Percentiles rank a stretch among this genome's conserved stretches.
Evolutionary conservation across 2,888 invertebrate genomes (phyloP).

Genomic region (Nemotelus nigrinus): DNA sequence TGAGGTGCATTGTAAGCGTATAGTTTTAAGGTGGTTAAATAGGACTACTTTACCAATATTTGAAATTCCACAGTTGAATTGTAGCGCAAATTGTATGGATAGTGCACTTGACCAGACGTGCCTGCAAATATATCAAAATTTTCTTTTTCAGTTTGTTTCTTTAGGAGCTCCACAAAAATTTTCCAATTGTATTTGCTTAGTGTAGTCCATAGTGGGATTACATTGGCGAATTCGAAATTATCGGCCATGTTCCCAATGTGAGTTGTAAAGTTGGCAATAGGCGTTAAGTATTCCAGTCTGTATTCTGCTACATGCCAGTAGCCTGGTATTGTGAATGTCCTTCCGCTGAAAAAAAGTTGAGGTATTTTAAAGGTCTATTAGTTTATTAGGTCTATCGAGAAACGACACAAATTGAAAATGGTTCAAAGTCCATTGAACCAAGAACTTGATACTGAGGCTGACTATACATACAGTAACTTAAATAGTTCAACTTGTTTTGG

Average conservation of each 20-base stretch:
- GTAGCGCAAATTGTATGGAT: neutral
- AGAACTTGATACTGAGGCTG: too few relatives aligned
- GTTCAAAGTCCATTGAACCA: too few relatives aligned
- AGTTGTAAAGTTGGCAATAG: neutral
- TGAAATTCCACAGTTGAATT: neutral
- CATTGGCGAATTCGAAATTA: neutral
- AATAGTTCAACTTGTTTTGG: neutral
- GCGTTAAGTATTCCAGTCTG: neutral
- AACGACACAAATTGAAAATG: too few relatives aligned
- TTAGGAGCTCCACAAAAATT: neutral
- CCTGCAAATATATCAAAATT: conserved; percentile 18
- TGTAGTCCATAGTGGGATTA: conserved; percentile 2
- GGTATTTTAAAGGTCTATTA: too few relatives aligned
- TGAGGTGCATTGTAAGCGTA: too few relatives aligned
- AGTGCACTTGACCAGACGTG: conserved; percentile 11
- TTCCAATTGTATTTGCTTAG: neutral
- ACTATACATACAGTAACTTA: neutral
- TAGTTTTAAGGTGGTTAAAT: too few relatives aligned
- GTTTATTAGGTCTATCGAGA: too few relatives aligned
- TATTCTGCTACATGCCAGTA: neutral
- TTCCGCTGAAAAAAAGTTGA: neutral
- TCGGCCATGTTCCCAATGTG: neutral
- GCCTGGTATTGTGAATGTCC: neutral
- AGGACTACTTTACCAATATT: neutral
- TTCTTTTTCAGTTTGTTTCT: neutral